Evolutionary conservation across 2,113 vertebrate species (phyloP), one percentile per base, ranked within the genome.

Genomic region (Leiothrix lutea): DNA sequence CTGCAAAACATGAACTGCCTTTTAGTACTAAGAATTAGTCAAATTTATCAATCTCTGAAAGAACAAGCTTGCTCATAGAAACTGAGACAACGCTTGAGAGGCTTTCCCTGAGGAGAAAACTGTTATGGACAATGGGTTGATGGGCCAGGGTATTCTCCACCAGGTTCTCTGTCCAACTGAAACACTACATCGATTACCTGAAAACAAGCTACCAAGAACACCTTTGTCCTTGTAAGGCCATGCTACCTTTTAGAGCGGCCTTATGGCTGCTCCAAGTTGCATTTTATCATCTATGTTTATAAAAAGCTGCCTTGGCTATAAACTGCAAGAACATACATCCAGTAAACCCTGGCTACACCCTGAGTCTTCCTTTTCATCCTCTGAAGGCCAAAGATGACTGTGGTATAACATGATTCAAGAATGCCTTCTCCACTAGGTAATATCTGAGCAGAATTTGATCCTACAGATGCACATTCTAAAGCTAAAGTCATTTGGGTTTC

Each of bases 351-450:
- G 45, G 18, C 38, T 90, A 58, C 70, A 87, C 47, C 62, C 87
- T 0, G 3, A 82, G 18, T 38, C 64, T 25, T 74, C 14, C 8
- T 83, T 33, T n/a, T 85, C 45, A 77, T 28, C 18, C 36, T 72
- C 20, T 25, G 45, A 89, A 89, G 73, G 86, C 65, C 86, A 81
- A 42, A 75, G 69, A 96, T 79, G 40, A 91, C 53, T 89, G 78
- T 80, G 89, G 70, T 58, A 19, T 33, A 69, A 69, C 47, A 19
- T 3, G 6, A 72, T 64, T 79, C 19, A 26, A 47, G 50, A 80
- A 86, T 51, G 29, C n/a, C 51, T 89, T 77, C 45, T 90, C 81
- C 54, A 23, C n/a, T 70, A 82, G 53, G 60, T 62, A 85, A 54
- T 48, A 88, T 47, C 45, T 40, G 66, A 73, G 58, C 17, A 66